Base-by-base conservation (phyloP, 2,888 invertebrate species). In the Anthophora plumipes region DNA sequence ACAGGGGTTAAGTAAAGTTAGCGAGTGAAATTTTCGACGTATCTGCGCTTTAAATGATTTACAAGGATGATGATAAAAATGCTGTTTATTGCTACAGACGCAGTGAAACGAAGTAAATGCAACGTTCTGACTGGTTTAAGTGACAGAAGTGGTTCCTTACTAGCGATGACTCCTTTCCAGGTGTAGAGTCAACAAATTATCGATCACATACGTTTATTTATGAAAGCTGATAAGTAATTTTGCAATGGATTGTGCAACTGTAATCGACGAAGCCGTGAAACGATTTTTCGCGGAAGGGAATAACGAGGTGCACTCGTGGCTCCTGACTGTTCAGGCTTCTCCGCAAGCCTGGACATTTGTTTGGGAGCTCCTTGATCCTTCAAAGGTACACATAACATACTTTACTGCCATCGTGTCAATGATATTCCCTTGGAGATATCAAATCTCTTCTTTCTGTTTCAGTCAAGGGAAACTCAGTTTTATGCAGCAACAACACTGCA, bases 401-500 rank as follows among this genome's bases (percentile, higher is more conserved):
- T 50, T 4, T 43, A 11, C 7, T 8, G 0, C 0, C 6, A 9
- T 64, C n/a, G 1, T 17, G 6, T 50, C 22, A n/a, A 0, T 3
- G 0, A 11, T 52, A 8, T 6, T 4, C 5, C 12, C 0, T 52
- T 14, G 0, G 5, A 17, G 22, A 5, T 43, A 48, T 66, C 8
- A 0, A 12, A 31, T 2, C 0, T 12, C 0, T 12, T 0, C n/a
- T 41, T 63, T 25, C 59, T 1, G 1, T 81, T 68, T 2, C 48
- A 88, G 88, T 77, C 95, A 73, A 96, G 96, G 84, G 98, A 98
- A 94, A 97, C 98, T 46, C 98, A 98, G 93, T 98, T 98, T 94
- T 99, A 98, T 94, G 98, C 97, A 72, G 98, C 98, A 6, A 97
- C 97, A 63, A 98, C 98, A 39, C 93, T 99, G 31, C 97, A 98